A percentile compares a stretch with the other conserved stretches of the same genome.
Evolutionary conservation across 2,113 vertebrate genomes (phyloP).

Genomic region (Maccullochella peelii): DNA sequence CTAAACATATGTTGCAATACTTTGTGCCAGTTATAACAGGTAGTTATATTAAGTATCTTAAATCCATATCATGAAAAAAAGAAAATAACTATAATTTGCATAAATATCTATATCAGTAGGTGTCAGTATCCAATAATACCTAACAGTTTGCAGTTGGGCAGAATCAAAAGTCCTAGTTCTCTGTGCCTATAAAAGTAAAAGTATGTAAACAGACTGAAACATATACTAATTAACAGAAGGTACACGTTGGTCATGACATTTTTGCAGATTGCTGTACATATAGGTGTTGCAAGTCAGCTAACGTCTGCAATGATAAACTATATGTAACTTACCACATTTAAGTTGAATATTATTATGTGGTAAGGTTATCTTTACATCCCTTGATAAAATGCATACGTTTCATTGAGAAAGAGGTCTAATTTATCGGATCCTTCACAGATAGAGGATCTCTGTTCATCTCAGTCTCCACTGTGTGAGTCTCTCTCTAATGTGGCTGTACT

Average conservation of each 20-base stretch:
- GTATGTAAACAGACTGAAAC: background rate
- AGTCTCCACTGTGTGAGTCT: conserved; percentile 55
- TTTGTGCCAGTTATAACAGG: background rate
- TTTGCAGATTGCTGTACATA: background rate
- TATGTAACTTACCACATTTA: background rate
- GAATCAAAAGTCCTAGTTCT: too few relatives aligned
- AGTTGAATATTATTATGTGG: background rate
- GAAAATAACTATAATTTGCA: background rate
- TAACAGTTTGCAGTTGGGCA: background rate
- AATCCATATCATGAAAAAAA: background rate
- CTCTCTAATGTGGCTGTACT: conserved; percentile 74
- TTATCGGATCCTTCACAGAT: conserved; percentile 61
- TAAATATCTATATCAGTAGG: background rate
- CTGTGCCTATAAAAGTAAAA: background rate
- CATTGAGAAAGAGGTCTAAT: conserved; percentile 41
- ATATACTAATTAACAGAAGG: background rate
- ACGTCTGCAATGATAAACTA: background rate
- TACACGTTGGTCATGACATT: background rate
- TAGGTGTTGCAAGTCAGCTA: background rate
- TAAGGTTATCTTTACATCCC: conserved; percentile 10
- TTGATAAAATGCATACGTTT: conserved; percentile 7
- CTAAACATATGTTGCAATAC: background rate
- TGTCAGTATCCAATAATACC: background rate
- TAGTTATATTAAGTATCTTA: background rate
- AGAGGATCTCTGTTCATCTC: conserved; percentile 68